Evolutionary conservation across 2,888 invertebrate genomes (phyloP).

Genomic region (Plagodis dolabraria): DNA sequence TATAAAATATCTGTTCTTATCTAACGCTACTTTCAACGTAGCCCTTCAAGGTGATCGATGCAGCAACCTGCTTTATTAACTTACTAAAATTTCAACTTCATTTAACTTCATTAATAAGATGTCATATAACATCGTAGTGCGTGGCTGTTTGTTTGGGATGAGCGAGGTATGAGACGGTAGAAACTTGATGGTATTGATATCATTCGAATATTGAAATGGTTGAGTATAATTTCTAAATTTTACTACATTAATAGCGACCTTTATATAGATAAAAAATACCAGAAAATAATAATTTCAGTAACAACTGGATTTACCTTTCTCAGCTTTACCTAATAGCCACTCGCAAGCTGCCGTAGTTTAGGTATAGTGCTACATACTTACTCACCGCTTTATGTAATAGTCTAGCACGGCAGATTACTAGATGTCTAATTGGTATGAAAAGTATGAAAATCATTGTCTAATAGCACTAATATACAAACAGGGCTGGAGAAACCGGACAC

Average conservation of each 20-base stretch:
- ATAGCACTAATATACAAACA: conserved; percentile 73
- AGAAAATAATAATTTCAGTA: no score
- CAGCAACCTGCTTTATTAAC: conserved; percentile 35
- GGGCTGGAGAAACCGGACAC: conserved; percentile 73
- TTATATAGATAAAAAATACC: no score
- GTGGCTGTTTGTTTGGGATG: no score
- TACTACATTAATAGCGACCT: no score
- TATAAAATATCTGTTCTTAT: conserved; percentile 33
- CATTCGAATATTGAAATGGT: no score
- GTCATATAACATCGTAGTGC: conserved; percentile 2
- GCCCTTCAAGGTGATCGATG: conserved; percentile 37
- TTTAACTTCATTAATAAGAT: conserved; percentile 18
- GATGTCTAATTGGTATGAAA: conserved; percentile 11
- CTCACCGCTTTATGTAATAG: neutral
- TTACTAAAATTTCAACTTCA: conserved; percentile 32
- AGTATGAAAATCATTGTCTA: conserved; percentile 41
- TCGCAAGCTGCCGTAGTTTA: no score
- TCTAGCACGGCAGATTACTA: conserved; percentile 5
- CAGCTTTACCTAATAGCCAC: no score
- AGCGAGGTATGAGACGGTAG: no score
- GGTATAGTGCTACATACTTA: neutral
- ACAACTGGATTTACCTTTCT: no score
- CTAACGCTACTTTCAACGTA: conserved; percentile 61
- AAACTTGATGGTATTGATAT: no score
- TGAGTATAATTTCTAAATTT: no score